Conservation (phyloP, 1,140 invertebrate genomes). For the Papilio xuthus region DNA sequence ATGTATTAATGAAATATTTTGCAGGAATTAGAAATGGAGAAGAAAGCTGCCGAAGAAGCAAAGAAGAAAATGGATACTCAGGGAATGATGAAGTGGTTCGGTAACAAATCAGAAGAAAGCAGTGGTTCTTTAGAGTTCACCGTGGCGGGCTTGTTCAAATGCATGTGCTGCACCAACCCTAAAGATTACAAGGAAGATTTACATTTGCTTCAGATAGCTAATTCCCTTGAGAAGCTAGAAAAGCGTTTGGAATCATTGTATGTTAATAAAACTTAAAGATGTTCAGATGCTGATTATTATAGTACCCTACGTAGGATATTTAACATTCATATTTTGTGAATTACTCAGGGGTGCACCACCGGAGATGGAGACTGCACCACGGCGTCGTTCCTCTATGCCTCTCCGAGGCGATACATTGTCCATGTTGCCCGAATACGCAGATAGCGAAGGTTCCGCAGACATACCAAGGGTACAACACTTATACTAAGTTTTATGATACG, state of each 20-base stretch:
- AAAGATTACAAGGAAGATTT: constrained; percentile 92
- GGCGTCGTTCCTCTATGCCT: constrained; percentile 55
- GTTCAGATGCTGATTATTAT: no score
- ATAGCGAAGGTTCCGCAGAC: constrained; percentile 65
- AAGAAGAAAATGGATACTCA: constrained; percentile 92
- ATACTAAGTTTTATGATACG: no score
- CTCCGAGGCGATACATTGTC: constrained; percentile 59
- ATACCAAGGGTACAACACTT: constrained; percentile 57
- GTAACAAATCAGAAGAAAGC: constrained; percentile 89
- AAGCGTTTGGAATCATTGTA: constrained; percentile 90
- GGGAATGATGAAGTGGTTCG: constrained; percentile 88
- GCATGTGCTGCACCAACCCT: constrained; percentile 94
- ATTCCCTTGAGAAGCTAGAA: constrained; percentile 89
- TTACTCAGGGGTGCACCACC: constrained; percentile 55
- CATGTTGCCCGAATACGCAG: constrained; percentile 60
- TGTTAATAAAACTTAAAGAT: constrained; percentile 65
- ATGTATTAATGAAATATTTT: constrained; percentile 18
- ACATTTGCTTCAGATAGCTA: constrained; percentile 91
- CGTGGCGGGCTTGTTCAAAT: constrained; percentile 93
- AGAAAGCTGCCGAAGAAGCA: constrained; percentile 91
- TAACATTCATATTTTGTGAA: neutral
- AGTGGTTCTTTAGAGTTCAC: constrained; percentile 94
- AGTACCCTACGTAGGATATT: neutral
- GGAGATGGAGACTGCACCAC: constrained; percentile 48
- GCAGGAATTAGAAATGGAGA: constrained; percentile 93